Conservation (phyloP, 2,113 vertebrate species). For the Gymnobelideus leadbeateri region DNA sequence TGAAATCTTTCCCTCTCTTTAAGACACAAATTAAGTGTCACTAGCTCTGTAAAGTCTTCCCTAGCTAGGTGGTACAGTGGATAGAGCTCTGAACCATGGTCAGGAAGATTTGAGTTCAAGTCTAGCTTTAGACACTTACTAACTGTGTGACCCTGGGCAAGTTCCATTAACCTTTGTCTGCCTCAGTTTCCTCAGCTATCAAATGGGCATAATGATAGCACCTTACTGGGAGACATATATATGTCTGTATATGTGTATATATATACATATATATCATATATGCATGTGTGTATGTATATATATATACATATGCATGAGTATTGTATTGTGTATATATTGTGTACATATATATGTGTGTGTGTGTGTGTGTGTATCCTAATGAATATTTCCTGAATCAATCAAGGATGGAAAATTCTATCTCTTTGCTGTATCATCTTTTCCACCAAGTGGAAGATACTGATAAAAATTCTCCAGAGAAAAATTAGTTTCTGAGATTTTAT, state of each 20-base stretch:
- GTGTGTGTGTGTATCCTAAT: not conserved
- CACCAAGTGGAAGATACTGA: conserved; percentile 1
- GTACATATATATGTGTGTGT: no score
- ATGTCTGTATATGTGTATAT: not conserved
- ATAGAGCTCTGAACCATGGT: not conserved
- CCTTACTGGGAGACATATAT: not conserved
- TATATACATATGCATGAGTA: no score
- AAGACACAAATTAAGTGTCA: not conserved
- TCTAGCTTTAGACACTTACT: not conserved
- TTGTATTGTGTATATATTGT: not conserved
- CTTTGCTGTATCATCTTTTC: not conserved
- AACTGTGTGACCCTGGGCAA: not conserved
- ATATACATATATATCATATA: no score
- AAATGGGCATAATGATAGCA: not conserved
- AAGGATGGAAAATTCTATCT: not conserved
- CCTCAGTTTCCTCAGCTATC: not conserved
- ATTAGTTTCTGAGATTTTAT: conserved; percentile 36
- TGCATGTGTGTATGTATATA: no score
- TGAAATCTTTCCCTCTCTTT: not conserved
- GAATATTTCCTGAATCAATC: not conserved
- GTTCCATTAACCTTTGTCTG: not conserved
- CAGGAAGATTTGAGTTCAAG: not conserved
- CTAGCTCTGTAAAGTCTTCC: not conserved
- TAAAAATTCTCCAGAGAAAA: conserved; percentile 60
- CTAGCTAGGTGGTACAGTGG: not conserved